phyloP scores from a whole-genome alignment of 1,140 invertebrate genomes.

The Magallana angulata region DNA sequence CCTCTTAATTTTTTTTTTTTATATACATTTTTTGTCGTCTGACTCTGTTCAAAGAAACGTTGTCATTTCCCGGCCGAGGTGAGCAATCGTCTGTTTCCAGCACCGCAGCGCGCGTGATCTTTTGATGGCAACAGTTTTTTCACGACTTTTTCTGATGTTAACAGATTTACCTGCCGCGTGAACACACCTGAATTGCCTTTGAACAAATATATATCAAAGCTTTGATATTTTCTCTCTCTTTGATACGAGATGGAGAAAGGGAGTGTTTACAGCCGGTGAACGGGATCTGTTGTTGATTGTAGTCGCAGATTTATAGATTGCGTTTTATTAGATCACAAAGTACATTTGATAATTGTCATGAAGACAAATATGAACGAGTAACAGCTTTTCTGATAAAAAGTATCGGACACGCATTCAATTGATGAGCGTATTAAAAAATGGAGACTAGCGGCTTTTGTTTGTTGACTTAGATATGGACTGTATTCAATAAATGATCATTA shows the following conservation, averaged over 20 bases:
- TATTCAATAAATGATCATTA: no score
- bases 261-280: not conserved
- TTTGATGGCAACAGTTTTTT: slow-evolving; percentile 23
- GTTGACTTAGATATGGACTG: no score
- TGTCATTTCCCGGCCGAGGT: not conserved
- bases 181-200: slow-evolving; percentile 12
- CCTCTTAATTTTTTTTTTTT: no score
- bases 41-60: not conserved
- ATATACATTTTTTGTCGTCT: not conserved
- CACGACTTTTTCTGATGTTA: not conserved
- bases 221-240: slow-evolving; percentile 32
- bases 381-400: not conserved
- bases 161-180: slow-evolving; percentile 16
- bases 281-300: not conserved
- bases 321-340: slow-evolving; percentile 18
- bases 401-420: not conserved
- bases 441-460: no score
- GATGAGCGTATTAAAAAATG: no score
- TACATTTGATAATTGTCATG: slow-evolving; percentile 27
- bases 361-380: not conserved
- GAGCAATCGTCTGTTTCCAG: not conserved
- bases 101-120: slow-evolving; percentile 8
- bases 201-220: slow-evolving; percentile 31
- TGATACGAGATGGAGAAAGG: not conserved
- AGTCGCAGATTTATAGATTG: slow-evolving; percentile 24